Conservation (phyloP, 2,113 vertebrate species). For the Setophaga petechia region DNA sequence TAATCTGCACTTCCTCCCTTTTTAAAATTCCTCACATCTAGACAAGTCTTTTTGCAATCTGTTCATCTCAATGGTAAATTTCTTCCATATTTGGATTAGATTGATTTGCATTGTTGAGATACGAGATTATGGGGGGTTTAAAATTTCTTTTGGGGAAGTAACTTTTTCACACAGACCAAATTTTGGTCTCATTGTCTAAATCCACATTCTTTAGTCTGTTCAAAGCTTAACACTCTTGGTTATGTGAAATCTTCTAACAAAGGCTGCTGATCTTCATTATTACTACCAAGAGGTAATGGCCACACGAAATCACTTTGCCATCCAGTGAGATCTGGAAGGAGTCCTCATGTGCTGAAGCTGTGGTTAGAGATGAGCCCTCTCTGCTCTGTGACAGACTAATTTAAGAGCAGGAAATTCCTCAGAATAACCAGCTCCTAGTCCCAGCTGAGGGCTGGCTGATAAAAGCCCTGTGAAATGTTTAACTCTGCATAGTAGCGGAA, state of each 20-base stretch:
- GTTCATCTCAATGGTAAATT: neutral
- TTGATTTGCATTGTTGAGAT: neutral
- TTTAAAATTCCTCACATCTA: neutral
- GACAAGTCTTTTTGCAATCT: neutral
- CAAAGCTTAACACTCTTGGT: neutral
- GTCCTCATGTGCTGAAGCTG: neutral
- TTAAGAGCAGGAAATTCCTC: conserved; percentile 60
- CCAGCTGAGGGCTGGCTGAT: conserved; percentile 39
- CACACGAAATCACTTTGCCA: neutral
- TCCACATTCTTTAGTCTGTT: neutral
- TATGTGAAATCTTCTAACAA: neutral
- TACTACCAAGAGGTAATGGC: neutral
- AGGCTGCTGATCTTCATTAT: neutral
- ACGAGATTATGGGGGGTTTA: neutral
- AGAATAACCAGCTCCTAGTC: conserved; percentile 30
- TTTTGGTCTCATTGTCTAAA: neutral
- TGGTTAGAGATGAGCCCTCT: neutral
- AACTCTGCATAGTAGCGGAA: conserved; percentile 3
- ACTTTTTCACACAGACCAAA: neutral
- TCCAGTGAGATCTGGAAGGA: neutral
- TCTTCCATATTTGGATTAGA: neutral
- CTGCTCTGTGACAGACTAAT: neutral
- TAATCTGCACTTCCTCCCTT: neutral
- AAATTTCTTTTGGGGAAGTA: neutral
- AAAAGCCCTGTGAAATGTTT: conserved; percentile 39